Conservation (phyloP, 2,888 invertebrate genomes). For the Sphaerophoria rueppellii region DNA sequence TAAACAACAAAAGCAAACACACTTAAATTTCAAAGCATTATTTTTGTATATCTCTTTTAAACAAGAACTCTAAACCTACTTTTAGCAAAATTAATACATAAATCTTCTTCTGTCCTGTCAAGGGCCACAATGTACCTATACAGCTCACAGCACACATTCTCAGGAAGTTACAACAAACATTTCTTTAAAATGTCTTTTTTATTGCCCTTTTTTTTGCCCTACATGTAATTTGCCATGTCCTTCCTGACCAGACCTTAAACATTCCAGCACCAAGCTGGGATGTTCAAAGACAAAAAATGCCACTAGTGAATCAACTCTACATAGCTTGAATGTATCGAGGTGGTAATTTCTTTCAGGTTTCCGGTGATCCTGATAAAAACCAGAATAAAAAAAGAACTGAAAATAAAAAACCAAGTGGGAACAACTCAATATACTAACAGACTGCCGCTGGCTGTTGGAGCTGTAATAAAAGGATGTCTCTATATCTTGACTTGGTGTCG, state of each 20-base stretch:
- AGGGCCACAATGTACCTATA: constrained; percentile 34
- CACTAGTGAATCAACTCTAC: constrained; percentile 53
- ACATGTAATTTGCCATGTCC: constrained; percentile 63
- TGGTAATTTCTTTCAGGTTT: constrained; percentile 65
- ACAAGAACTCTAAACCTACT: not conserved
- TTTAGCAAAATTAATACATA: constrained; percentile 46
- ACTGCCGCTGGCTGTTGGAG: not conserved
- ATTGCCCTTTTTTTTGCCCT: constrained; percentile 32
- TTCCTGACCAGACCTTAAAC: constrained; percentile 33
- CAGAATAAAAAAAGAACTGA: not conserved
- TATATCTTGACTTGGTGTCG: constrained; percentile 33
- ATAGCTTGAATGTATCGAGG: constrained; percentile 62
- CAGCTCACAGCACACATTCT: not conserved
- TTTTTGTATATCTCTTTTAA: not conserved
- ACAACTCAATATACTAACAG: constrained; percentile 48
- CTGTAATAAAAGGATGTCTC: constrained; percentile 29
- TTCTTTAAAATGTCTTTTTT: constrained; percentile 46
- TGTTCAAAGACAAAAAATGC: constrained; percentile 11
- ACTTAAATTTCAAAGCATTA: not conserved
- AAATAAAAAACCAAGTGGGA: constrained; percentile 8
- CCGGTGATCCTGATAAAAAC: constrained; percentile 54
- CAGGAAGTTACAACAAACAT: constrained; percentile 15
- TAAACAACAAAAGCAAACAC: constrained; percentile 11
- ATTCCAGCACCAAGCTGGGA: not conserved
- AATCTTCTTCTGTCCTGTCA: constrained; percentile 50